A percentile compares a stretch with the other conserved stretches of the same genome.
These are phyloP conservation scores for Dyspetes luteomarginatus DNA, from an alignment of 2,888 invertebrate genomes.

Conservation along the genomic window DNA sequence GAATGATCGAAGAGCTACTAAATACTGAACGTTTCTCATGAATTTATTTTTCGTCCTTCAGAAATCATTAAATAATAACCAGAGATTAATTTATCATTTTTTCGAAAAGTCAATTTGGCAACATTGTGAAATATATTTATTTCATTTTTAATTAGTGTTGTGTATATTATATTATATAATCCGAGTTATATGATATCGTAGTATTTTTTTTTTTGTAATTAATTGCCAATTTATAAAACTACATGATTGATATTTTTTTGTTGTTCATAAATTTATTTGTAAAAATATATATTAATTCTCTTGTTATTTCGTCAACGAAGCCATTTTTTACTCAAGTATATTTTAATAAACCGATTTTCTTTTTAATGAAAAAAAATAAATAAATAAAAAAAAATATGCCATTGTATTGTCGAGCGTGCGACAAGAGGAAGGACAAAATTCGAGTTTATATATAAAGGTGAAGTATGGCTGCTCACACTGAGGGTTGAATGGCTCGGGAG, in stretches of 20 bases:
- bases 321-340: too few relatives aligned
- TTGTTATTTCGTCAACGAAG: too few relatives aligned
- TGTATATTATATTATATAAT: too few relatives aligned
- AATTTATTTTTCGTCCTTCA: not conserved
- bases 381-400: conserved; percentile 37
- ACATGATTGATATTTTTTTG: too few relatives aligned
- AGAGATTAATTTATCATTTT: not conserved
- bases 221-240: too few relatives aligned
- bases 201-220: too few relatives aligned
- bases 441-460: conserved; percentile 41
- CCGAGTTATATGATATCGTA: too few relatives aligned
- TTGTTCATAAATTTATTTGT: too few relatives aligned
- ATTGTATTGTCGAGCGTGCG: conserved; percentile 42
- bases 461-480: conserved; percentile 43
- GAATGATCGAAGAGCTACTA: conserved; percentile 35
- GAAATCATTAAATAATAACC: not conserved
- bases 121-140: too few relatives aligned
- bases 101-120: too few relatives aligned
- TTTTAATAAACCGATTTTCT: not conserved
- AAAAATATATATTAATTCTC: too few relatives aligned
- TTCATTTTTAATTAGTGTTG: too few relatives aligned
- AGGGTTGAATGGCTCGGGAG: conserved; percentile 14
- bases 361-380: not conserved
- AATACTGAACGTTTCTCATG: not conserved
- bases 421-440: conserved; percentile 37